A percentile compares a stretch with the other conserved stretches of the same genome.
phyloP scores from a whole-genome alignment of 1,140 invertebrate species.

The Proctacanthus coquilletti region DNA sequence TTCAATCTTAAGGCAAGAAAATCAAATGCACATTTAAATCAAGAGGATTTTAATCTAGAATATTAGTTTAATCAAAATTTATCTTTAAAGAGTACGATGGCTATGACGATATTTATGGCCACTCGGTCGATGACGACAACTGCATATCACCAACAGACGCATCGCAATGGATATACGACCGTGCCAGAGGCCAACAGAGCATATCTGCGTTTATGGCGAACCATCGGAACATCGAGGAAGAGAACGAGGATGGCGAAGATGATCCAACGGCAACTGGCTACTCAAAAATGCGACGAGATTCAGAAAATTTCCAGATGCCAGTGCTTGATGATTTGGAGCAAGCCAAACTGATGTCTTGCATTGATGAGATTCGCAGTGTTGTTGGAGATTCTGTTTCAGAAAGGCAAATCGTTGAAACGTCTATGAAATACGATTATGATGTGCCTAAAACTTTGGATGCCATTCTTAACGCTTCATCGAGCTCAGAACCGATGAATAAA shows the following conservation, averaged over 20 bases:
- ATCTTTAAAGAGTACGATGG: conserved; percentile 62
- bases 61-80: neutral
- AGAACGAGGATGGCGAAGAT: conserved; percentile 40
- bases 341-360: conserved; percentile 62
- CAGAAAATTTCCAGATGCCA: conserved; percentile 31
- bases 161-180: conserved; percentile 73
- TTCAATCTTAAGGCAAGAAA: too few species aligned
- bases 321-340: conserved; percentile 47
- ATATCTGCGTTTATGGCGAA: conserved; percentile 53
- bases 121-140: conserved; percentile 82
- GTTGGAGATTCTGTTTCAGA: conserved; percentile 62
- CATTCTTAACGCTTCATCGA: conserved; percentile 45
- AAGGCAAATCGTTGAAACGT: conserved; percentile 44
- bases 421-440: conserved; percentile 54
- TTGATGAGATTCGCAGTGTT: conserved; percentile 66
- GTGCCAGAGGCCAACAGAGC: conserved; percentile 45
- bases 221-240: conserved; percentile 59
- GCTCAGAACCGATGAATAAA: too few species aligned
- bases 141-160: conserved; percentile 77
- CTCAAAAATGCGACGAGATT: conserved; percentile 20
- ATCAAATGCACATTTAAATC: conserved; percentile 2
- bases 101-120: conserved; percentile 82
- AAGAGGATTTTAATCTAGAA: neutral
- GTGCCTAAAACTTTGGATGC: conserved; percentile 52
- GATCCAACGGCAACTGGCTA: conserved; percentile 19